Percentiles rank a stretch among this genome's conserved stretches.
phyloP scores from a whole-genome alignment of 2,797 vertebrate genomes.

The Microcaecilia unicolor region DNA sequence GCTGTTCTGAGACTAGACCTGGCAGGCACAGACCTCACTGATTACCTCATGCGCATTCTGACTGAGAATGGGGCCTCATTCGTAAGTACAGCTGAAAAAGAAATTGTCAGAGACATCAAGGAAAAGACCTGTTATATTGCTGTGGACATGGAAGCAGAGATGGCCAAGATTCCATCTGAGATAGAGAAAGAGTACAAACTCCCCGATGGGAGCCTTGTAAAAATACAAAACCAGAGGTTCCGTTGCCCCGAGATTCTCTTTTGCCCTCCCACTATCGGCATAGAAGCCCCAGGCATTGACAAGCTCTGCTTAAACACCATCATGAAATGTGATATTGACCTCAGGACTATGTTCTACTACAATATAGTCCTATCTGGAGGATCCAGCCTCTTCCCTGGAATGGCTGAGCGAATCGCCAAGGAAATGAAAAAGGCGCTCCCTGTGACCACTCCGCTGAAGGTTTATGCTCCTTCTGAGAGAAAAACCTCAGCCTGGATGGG shows the following conservation, averaged over 20 bases:
- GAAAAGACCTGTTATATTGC: conserved; percentile 24
- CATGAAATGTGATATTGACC: conserved; percentile 24
- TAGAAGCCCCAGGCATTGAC: conserved; percentile 23
- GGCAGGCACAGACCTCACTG: conserved; percentile 31
- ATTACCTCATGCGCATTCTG: conserved; percentile 13
- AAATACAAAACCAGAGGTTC: conserved; percentile 32
- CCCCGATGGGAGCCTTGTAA: conserved; percentile 27
- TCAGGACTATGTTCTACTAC: conserved; percentile 26
- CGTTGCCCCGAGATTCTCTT: conserved; percentile 38
- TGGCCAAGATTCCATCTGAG: conserved; percentile 3
- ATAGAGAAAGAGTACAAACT: conserved; percentile 30
- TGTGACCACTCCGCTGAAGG: conserved; percentile 17
- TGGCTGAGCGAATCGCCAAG: conserved; percentile 25
- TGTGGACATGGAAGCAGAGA: conserved; percentile 22
- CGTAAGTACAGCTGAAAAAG: conserved; percentile 15
- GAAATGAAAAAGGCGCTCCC: conserved; percentile 20
- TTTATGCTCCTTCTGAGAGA: conserved; percentile 19
- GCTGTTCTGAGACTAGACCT: conserved; percentile 24
- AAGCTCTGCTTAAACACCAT: conserved; percentile 30
- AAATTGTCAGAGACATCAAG: conserved; percentile 24
- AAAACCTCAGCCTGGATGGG: conserved; percentile 31
- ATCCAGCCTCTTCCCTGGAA: conserved; percentile 32
- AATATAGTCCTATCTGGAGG: conserved; percentile 34
- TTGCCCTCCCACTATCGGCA: conserved; percentile 11
- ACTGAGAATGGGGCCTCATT: conserved; percentile 14